A percentile compares a stretch with the other conserved stretches of the same genome.
These are phyloP conservation scores for Apamea sordens DNA, from an alignment of 2,888 invertebrate genomes.

Conservation along the genomic window DNA sequence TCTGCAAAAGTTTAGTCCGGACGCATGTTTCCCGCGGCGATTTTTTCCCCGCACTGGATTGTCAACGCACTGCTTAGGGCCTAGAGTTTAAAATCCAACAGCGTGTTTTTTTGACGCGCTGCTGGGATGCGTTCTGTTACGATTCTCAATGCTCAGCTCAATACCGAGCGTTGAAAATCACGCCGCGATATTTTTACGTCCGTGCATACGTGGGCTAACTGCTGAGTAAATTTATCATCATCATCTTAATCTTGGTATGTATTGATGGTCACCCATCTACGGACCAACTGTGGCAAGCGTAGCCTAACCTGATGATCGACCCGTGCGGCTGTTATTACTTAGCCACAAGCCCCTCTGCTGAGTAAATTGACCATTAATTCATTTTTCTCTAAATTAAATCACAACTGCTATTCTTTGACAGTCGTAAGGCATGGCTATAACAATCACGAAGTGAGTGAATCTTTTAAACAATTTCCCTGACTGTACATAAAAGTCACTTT, in stretches of 20 bases:
- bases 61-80: not conserved
- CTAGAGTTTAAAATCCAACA: no score
- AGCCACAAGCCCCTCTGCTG: no score
- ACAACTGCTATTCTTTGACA: not conserved
- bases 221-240: not conserved
- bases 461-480: not conserved
- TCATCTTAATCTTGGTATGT: no score
- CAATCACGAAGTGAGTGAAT: not conserved
- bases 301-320: no score
- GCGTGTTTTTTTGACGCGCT: not conserved
- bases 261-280: no score
- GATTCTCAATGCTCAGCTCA: not conserved
- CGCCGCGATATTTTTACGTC: not conserved
- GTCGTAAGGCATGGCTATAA: not conserved
- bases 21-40: no score
- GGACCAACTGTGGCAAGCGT: no score
- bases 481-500: not conserved
- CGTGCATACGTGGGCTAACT: not conserved
- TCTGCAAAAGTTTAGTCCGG: no score
- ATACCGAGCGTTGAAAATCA: not conserved
- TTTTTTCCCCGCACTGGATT: not conserved
- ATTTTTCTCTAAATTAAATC: not conserved
- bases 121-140: not conserved
- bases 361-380: not conserved
- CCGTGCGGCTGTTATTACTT: no score